A percentile compares a stretch with the other conserved stretches of the same genome.
Evolutionary conservation across 2,888 invertebrate species (phyloP).

Genomic region (Nemotelus pantherinus): DNA sequence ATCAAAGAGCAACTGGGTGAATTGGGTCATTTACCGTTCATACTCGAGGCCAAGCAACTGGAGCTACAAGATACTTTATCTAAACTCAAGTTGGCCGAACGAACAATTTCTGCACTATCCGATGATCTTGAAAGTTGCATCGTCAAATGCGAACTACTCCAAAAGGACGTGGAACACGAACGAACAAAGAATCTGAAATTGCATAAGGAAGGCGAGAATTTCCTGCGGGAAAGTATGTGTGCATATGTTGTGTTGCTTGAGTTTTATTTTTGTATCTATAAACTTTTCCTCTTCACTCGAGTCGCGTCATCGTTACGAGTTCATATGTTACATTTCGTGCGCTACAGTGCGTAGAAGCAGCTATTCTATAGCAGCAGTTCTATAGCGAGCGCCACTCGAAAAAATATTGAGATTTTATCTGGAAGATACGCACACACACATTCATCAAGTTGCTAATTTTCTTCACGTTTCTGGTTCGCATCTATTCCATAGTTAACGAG

Average conservation of each 20-base stretch:
- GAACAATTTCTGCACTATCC: constrained; percentile 48
- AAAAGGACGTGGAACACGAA: constrained; percentile 47
- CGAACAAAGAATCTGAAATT: constrained; percentile 39
- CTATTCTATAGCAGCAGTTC: no score
- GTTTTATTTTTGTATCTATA: neutral
- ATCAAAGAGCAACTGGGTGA: constrained; percentile 50
- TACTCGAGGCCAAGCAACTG: constrained; percentile 49
- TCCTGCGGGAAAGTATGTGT: constrained; percentile 43
- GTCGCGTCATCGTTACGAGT: no score
- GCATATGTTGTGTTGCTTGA: constrained; percentile 12
- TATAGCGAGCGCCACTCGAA: no score
- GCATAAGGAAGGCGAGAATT: constrained; percentile 41
- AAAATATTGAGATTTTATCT: neutral
- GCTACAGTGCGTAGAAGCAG: no score
- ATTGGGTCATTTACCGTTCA: constrained; percentile 47
- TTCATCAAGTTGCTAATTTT: constrained; percentile 6
- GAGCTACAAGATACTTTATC: constrained; percentile 47
- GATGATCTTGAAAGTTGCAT: constrained; percentile 50
- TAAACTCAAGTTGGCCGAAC: constrained; percentile 50
- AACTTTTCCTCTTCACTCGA: neutral
- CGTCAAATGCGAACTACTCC: constrained; percentile 51
- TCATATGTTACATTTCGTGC: no score
- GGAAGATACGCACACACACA: neutral
- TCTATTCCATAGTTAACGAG: constrained; percentile 22
- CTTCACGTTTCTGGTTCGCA: neutral